A percentile compares a stretch with the other conserved stretches of the same genome.
Evolutionary conservation across 1,140 invertebrate genomes (phyloP).

Genomic region (Ceratina australensis): DNA sequence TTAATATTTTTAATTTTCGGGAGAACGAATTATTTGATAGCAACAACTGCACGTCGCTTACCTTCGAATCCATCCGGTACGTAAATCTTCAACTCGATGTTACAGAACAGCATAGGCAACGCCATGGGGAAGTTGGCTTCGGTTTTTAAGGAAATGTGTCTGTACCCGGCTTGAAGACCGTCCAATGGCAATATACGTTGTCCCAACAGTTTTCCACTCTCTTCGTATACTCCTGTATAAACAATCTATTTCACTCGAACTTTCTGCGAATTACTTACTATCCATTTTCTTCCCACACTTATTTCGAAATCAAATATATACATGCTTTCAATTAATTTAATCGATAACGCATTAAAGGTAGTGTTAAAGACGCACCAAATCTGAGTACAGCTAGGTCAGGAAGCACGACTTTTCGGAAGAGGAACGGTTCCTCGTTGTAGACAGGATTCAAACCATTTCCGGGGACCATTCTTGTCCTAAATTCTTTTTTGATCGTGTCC

Average conservation of each 20-base stretch:
- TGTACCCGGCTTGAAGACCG: conserved; percentile 97
- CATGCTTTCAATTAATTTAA: too few species aligned
- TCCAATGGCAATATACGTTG: conserved; percentile 98
- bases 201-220: conserved; percentile 97
- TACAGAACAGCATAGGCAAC: conserved; percentile 99
- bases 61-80: conserved; percentile 99
- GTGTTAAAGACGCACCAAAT: conserved; percentile 85
- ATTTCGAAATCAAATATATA: too few species aligned
- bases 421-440: conserved; percentile 92
- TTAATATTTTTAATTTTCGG: too few species aligned
- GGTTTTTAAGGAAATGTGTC: conserved; percentile 98
- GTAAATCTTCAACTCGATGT: conserved; percentile 99
- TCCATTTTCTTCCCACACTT: too few species aligned
- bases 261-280: too few species aligned
- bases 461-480: conserved; percentile 89
- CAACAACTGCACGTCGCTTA: neutral
- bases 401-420: conserved; percentile 94
- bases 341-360: too few species aligned
- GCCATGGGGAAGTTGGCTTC: conserved; percentile 99
- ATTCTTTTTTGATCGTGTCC: conserved; percentile 91
- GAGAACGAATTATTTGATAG: too few species aligned
- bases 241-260: neutral
- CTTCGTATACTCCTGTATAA: conserved; percentile 92
- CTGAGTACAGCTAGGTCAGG: conserved; percentile 98
- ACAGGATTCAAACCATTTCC: conserved; percentile 90